Evolutionary conservation across 2,113 vertebrate genomes (phyloP), one percentile per base, ranked within the genome.

Genomic region (Lontra canadensis): DNA sequence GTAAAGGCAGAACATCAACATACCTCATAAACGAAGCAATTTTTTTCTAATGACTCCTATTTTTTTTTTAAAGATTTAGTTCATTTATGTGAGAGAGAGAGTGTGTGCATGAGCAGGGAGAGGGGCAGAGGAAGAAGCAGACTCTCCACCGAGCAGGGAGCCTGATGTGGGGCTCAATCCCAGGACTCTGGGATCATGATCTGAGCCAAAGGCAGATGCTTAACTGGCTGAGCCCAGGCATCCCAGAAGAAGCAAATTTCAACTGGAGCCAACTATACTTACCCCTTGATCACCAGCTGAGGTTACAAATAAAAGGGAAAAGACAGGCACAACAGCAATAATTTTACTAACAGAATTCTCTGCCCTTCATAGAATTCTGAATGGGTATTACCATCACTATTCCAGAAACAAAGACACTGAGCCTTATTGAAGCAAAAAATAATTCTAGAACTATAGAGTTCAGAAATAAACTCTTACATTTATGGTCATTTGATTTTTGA

Each of bases 261-360:
- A 96, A 88, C 61, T 52, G 86, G 3, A 89, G 86, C 25, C 26
- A 94, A 65, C 47, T 80, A 55, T 59, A 88, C 39, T 92, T 52
- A 96, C 20, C 17, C 49, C 42, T 82, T 96, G 29, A 61, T 69
- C 52, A 94, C n/a, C 82, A 92, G 36, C 4, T 61, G 6, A 96
- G 25, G 13, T 88, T 80, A 83, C 15, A 95, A 31, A 91, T 23
- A 47, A 47, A 78, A 20, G 71, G n/a, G 36, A 94, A 82, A 84
- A 93, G 47, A 85, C 6, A 92, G n/a, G 29, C 9, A 84, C 3
- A n/a, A 95, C 1, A 78, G 52, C 34, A 89, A 91, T n/a, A 83
- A 78, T 87, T 94, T 90, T 73, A 97, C 52, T 84, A 76, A 93
- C 29, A 98, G 93, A 97, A 88, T 83, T 74, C 5, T 82, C 87